phyloP scores from a whole-genome alignment of 2,113 vertebrate genomes.

The Aphyosemion australe region DNA sequence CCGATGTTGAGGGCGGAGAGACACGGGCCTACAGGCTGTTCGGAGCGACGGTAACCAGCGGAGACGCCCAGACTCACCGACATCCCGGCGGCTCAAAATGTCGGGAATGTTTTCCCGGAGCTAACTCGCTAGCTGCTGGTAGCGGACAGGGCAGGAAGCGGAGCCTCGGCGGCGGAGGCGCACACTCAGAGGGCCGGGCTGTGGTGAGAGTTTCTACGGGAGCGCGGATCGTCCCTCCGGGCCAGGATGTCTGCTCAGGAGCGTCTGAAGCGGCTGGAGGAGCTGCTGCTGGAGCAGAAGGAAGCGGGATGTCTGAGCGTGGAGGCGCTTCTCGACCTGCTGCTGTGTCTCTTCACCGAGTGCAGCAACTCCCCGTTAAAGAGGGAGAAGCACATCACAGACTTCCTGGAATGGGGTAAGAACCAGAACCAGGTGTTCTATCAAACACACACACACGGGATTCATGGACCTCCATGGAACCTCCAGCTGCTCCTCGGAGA shows the following conservation, averaged over 20 bases:
- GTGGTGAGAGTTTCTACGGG: background rate
- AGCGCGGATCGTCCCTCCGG: background rate
- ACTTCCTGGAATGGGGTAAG: conserved; percentile 95
- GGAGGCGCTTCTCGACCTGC: conserved; percentile 93
- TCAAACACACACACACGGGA: background rate
- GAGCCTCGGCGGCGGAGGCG: conserved; percentile 30
- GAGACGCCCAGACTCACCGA: conserved; percentile 15
- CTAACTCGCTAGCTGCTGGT: conserved; percentile 66
- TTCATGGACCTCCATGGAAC: background rate
- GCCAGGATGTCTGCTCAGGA: conserved; percentile 89
- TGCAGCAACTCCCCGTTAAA: conserved; percentile 85
- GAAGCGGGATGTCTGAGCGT: conserved; percentile 85
- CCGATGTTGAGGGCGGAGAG: conserved; percentile 47
- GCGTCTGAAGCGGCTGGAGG: conserved; percentile 93
- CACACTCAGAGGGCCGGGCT: background rate
- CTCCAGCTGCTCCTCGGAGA: background rate
- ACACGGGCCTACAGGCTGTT: conserved; percentile 23
- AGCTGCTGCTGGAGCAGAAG: conserved; percentile 87
- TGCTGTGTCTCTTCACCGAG: conserved; percentile 89
- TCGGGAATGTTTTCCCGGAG: conserved; percentile 71
- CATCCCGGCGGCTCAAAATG: conserved; percentile 50
- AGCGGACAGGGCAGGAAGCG: conserved; percentile 59
- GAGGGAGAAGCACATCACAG: conserved; percentile 91
- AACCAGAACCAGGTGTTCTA: background rate
- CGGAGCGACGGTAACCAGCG: conserved; percentile 16